A percentile compares a stretch with the other conserved stretches of the same genome.
phyloP scores from a whole-genome alignment of 2,113 vertebrate genomes.

The Bombycilla garrulus region DNA sequence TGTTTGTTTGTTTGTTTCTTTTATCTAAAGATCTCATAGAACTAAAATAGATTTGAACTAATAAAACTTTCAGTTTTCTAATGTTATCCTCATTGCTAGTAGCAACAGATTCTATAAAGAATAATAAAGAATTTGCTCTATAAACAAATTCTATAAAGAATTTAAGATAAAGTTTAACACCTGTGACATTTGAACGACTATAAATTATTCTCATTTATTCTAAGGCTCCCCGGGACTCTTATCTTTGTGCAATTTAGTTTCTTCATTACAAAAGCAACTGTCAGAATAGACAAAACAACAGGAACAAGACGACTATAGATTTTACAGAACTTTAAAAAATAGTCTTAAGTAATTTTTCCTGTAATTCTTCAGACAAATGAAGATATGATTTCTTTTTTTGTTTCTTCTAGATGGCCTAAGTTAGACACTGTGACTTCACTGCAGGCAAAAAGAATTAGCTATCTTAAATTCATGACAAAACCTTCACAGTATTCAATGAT shows the following conservation, averaged over 20 bases:
- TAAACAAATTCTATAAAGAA: background rate
- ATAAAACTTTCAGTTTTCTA: background rate
- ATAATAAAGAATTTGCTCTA: no score
- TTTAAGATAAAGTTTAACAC: background rate
- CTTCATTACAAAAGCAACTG: background rate
- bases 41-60: background rate
- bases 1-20: no score
- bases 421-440: background rate
- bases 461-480: background rate
- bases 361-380: background rate
- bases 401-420: background rate
- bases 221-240: background rate
- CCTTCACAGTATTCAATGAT: background rate
- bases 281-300: background rate
- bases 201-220: background rate
- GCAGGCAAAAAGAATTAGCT: background rate
- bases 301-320: background rate
- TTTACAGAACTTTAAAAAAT: background rate
- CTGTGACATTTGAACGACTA: background rate
- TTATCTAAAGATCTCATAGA: background rate
- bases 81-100: background rate
- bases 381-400: background rate
- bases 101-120: no score
- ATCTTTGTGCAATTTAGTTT: background rate
- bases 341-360: background rate